These are phyloP conservation scores for Setophaga kirtlandii DNA, from an alignment of 2,113 vertebrate species.

Conservation along the genomic window DNA sequence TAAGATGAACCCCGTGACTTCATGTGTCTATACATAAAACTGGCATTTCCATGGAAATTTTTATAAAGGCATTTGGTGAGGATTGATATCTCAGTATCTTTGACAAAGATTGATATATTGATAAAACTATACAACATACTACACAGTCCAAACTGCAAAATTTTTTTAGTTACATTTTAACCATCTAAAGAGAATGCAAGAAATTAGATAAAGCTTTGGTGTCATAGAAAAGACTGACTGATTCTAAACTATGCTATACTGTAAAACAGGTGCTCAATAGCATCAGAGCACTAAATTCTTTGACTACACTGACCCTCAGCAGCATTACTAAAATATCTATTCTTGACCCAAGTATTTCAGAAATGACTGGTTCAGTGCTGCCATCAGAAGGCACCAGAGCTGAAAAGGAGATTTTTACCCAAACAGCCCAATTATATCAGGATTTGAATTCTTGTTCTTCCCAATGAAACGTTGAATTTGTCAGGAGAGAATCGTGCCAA, in stretches of 20 bases:
- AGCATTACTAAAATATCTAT: background rate
- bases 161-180: background rate
- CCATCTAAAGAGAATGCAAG: background rate
- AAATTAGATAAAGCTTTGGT: background rate
- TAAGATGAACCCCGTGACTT: background rate
- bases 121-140: background rate
- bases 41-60: background rate
- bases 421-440: background rate
- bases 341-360: background rate
- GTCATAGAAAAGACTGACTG: background rate
- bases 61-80: background rate
- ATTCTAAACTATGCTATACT: background rate
- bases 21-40: background rate
- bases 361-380: background rate
- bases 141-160: background rate
- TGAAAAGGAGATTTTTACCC: background rate
- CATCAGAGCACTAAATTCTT: background rate
- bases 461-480: background rate
- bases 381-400: background rate
- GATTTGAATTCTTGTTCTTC: background rate
- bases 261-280: background rate
- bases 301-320: background rate
- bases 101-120: background rate
- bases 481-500: background rate
- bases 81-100: background rate